phyloP scores from a whole-genome alignment of 2,888 invertebrate genomes.

The Itoplectis maculator region DNA sequence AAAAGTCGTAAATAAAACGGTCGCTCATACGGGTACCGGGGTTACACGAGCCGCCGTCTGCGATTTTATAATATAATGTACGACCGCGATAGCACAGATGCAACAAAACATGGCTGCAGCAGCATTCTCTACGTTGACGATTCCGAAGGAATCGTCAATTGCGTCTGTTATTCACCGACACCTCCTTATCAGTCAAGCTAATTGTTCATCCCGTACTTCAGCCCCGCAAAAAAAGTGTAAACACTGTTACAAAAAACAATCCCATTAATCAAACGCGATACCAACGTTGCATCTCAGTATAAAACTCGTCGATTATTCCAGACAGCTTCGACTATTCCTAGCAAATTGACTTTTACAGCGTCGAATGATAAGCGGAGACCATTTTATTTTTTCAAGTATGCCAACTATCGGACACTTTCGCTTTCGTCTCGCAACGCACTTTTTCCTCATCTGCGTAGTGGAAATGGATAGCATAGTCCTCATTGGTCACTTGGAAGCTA shows the following conservation, averaged over 20 bases:
- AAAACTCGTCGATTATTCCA: slow-evolving; percentile 24
- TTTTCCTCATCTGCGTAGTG: not conserved
- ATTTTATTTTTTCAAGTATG: not conserved
- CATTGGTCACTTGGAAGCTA: slow-evolving; percentile 5
- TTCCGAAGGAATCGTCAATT: slow-evolving; percentile 5
- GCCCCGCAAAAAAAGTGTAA: not conserved
- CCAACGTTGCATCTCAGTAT: not conserved
- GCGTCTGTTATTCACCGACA: not conserved
- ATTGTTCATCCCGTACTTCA: slow-evolving; percentile 8
- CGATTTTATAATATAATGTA: slow-evolving; percentile 23
- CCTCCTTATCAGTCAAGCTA: not conserved
- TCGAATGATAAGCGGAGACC: not conserved
- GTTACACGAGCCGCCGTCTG: slow-evolving; percentile 2
- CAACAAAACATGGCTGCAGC: slow-evolving; percentile 10
- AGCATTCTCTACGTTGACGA: too few relatives aligned
- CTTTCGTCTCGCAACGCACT: slow-evolving; percentile 13
- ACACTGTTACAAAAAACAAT: slow-evolving; percentile 2
- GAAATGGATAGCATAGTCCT: not conserved
- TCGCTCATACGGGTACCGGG: slow-evolving; percentile 77
- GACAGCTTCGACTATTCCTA: not conserved
- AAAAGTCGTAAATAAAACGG: slow-evolving; percentile 73
- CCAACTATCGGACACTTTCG: slow-evolving; percentile 43
- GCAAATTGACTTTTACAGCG: slow-evolving; percentile 10
- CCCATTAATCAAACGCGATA: slow-evolving; percentile 51
- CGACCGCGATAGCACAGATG: slow-evolving; percentile 40